These are phyloP conservation scores for Pyralis farinalis DNA, from an alignment of 2,888 invertebrate genomes.

Conservation along the genomic window DNA sequence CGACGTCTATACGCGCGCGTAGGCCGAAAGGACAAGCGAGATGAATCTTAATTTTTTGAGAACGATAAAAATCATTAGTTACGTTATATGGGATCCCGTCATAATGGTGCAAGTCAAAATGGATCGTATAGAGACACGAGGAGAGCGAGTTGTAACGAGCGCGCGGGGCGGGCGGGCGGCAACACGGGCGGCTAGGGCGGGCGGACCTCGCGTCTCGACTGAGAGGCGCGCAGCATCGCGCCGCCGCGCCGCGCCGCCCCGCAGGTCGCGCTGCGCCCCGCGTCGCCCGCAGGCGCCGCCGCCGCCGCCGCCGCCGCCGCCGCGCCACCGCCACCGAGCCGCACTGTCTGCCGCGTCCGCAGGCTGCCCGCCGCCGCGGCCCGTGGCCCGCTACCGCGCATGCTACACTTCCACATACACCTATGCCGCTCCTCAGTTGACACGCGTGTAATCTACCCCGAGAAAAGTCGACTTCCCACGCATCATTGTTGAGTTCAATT, in stretches of 20 bases:
- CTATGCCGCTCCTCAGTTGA: constrained; percentile 18
- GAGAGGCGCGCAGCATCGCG: constrained; percentile 84
- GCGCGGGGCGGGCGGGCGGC: constrained; percentile 69
- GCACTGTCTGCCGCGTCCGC: constrained; percentile 67
- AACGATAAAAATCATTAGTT: constrained; percentile 28
- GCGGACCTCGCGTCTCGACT: constrained; percentile 83
- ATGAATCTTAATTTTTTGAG: constrained; percentile 36
- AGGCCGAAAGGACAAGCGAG: constrained; percentile 40
- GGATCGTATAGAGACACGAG: constrained; percentile 43
- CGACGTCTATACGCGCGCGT: constrained; percentile 64
- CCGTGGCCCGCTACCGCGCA: constrained; percentile 17
- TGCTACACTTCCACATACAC: constrained; percentile 26
- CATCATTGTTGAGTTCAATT: constrained; percentile 6
- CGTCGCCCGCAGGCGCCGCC: constrained; percentile 59
- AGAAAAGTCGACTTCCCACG: constrained; percentile 25
- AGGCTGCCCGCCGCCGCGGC: constrained; percentile 54
- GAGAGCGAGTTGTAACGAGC: constrained; percentile 51
- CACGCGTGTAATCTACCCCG: constrained; percentile 24
- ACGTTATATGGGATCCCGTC: constrained; percentile 32
- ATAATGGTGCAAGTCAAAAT: constrained; percentile 45
- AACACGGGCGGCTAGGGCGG: constrained; percentile 77
- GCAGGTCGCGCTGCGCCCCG: constrained; percentile 28
- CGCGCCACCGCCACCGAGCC: constrained; percentile 38
- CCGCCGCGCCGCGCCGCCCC: constrained; percentile 78
- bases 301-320: constrained; percentile 62